Conservation (phyloP, 37 sponge, comb jelly and placozoan genomes). For the Mnemiopsis leidyi region DNA sequence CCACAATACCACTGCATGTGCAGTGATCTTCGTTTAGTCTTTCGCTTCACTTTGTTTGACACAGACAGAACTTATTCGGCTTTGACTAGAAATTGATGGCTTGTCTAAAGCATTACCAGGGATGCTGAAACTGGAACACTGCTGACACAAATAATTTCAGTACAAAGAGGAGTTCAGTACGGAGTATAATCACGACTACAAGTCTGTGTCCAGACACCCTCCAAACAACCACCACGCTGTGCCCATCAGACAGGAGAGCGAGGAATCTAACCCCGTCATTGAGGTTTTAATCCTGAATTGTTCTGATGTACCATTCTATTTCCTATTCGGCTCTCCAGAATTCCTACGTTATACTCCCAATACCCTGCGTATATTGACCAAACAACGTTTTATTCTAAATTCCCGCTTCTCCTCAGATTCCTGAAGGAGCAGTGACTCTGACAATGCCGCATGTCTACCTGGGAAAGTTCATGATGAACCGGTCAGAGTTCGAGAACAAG, state of each 20-base stretch:
- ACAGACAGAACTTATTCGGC: too few relatives aligned
- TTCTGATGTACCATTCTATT: background rate
- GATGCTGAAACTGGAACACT: background rate
- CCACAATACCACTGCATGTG: too few relatives aligned
- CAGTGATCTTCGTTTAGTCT: too few relatives aligned
- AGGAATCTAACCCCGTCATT: background rate
- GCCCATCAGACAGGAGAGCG: background rate
- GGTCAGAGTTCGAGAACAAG: conserved; percentile 23
- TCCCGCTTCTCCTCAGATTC: conserved; percentile 2
- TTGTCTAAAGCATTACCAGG: background rate
- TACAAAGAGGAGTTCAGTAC: conserved; percentile 51
- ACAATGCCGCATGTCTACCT: conserved; percentile 55
- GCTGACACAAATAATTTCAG: too few relatives aligned
- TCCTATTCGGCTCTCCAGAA: background rate
- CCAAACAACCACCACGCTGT: background rate
- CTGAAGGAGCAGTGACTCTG: conserved; percentile 43
- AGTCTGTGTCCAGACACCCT: background rate
- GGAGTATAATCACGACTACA: conserved; percentile 20
- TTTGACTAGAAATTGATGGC: background rate
- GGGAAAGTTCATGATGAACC: conserved; percentile 64
- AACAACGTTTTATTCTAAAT: too few relatives aligned
- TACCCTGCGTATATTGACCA: too few relatives aligned
- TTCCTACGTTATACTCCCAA: too few relatives aligned
- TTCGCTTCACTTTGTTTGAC: too few relatives aligned
- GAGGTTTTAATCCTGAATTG: conserved; percentile 34